These are phyloP conservation scores for Sapajus apella DNA, from an alignment of 2,113 vertebrate species.

Conservation along the genomic window DNA sequence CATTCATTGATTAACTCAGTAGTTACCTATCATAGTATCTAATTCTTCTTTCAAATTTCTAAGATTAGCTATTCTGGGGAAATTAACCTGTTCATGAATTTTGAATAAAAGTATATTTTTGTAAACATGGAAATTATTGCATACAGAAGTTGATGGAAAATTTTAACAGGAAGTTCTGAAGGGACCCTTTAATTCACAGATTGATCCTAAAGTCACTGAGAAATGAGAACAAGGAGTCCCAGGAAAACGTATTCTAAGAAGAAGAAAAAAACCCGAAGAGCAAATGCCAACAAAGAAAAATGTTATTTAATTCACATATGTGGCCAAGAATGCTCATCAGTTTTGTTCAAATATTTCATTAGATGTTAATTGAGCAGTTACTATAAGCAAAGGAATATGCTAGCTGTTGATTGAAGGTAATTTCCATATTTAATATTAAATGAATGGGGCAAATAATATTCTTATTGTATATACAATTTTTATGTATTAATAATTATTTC, in stretches of 20 bases:
- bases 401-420: neutral
- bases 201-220: neutral
- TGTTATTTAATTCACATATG: neutral
- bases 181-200: neutral
- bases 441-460: neutral
- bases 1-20: neutral
- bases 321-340: neutral
- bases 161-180: neutral
- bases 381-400: neutral
- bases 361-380: neutral
- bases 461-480: neutral
- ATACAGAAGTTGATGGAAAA: neutral
- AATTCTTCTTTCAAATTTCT: neutral
- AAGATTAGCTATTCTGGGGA: neutral
- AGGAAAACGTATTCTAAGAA: neutral
- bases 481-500: neutral
- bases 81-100: neutral
- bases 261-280: neutral
- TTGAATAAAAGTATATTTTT: neutral
- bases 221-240: neutral
- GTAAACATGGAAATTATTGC: neutral
- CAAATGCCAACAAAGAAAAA: neutral
- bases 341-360: constrained; percentile 19
- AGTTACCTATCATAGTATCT: neutral
- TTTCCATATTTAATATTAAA: neutral